Conservation (phyloP, 2,888 invertebrate species). For the Pardosa pseudoannulata region DNA sequence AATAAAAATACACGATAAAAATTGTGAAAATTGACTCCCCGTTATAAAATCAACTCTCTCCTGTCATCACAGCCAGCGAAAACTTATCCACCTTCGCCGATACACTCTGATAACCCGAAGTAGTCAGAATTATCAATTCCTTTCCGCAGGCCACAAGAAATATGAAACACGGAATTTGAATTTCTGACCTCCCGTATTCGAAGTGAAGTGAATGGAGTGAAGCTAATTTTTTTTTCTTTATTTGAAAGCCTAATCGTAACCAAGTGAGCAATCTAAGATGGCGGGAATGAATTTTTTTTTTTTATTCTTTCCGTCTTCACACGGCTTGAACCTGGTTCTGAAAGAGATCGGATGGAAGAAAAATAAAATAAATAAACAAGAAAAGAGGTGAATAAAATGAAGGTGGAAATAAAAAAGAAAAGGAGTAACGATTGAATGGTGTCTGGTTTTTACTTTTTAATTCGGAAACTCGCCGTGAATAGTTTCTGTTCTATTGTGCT, state of each 20-base stretch:
- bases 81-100: background rate
- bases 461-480: background rate
- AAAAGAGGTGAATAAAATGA: background rate
- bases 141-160: constrained; percentile 1
- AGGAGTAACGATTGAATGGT: background rate
- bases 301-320: no score
- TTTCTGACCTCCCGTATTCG: constrained; percentile 14
- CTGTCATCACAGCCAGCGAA: background rate
- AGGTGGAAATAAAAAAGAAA: background rate
- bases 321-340: background rate
- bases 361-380: background rate
- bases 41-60: background rate
- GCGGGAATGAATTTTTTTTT: background rate
- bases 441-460: background rate
- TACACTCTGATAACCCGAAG: background rate
- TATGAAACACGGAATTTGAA: constrained; percentile 21
- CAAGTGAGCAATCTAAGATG: background rate
- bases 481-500: background rate
- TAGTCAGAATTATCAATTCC: constrained; percentile 28
- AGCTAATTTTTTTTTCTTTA: background rate
- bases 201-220: constrained; percentile 2
- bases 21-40: background rate
- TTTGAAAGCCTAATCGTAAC: background rate
- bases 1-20: background rate
- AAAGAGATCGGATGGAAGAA: background rate